phyloP scores from a whole-genome alignment of 2,113 vertebrate genomes.

The Psephotus haematonotus region DNA sequence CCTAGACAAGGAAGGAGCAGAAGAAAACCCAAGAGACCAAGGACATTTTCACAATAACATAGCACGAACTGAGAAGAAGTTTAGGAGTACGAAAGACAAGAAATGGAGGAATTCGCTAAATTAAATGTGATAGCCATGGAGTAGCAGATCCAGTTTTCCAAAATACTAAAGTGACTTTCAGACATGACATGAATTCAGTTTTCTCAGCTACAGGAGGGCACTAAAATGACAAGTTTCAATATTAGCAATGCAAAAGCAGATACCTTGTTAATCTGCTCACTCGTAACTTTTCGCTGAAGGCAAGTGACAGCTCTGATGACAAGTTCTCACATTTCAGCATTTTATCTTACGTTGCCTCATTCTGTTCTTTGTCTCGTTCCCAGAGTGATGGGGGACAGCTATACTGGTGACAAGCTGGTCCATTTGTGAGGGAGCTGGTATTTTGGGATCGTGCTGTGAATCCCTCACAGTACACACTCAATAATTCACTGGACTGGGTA shows the following conservation, averaged over 20 bases:
- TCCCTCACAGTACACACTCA: fast-evolving
- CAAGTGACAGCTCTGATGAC: background rate
- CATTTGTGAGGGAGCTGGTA: background rate
- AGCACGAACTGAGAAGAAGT: background rate
- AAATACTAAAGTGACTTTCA: background rate
- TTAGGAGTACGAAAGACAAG: background rate
- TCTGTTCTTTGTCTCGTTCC: background rate
- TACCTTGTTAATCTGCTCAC: background rate
- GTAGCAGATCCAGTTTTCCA: background rate
- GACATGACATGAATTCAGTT: background rate
- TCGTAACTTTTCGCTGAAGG: background rate
- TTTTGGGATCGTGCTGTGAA: background rate
- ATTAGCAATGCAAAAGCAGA: background rate
- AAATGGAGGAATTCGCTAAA: background rate
- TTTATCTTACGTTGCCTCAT: background rate
- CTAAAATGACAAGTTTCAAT: background rate
- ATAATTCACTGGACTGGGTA: background rate
- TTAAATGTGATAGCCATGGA: background rate
- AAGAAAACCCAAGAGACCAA: background rate
- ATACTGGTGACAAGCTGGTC: background rate
- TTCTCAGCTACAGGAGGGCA: background rate
- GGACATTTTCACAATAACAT: background rate
- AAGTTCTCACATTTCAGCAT: background rate
- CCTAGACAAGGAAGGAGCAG: background rate
- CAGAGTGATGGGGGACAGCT: background rate